Base-by-base conservation (phyloP, 2,888 invertebrate genomes). In the Cephus nigrinus region DNA sequence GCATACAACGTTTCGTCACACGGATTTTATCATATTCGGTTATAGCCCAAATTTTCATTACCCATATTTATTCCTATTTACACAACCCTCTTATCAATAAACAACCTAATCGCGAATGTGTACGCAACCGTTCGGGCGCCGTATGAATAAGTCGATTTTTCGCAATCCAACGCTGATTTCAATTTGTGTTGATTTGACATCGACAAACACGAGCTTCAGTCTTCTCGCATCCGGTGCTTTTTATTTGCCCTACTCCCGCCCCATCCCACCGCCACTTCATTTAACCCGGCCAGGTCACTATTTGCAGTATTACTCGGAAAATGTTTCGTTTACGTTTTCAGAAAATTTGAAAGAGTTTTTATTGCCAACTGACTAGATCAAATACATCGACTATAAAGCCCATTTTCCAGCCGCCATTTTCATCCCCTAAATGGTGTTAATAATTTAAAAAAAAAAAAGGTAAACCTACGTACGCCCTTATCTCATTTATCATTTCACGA, bases 121-220 rank as follows among this genome's bases (percentile, higher is more conserved):
- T 55, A 23, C 55, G 55, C 55, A 55, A 55, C 55, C 5, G 55
- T 23, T 68, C 75, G 69, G 79, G 82, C 80, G 77, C 79, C 23
- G 71, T 71, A 71, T 23, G 83, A 76, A 81, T 81, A 82, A 82
- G 83, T 82, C 84, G 82, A 78, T 76, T 82, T 78, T 79, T 80
- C 80, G 82, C 79, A 33, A 71, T 82, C 84, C 87, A 86, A 85
- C 86, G 85, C 85, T 90, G 89, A 90, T 90, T 90, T 90, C 89
- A 88, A 90, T 88, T 90, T 86, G 86, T 88, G 88, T 89, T 89
- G 90, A 90, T 90, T 90, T 88, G 88, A 86, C 87, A 89, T 87
- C 82, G 85, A 85, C 87, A 90, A 90, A 90, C 86, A 90, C 82
- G 86, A 84, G 85, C 82, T 83, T 80, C 81, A 81, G 83, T 82